phyloP scores from a whole-genome alignment of 2,888 invertebrate species.

The Amphipoea oculea region DNA sequence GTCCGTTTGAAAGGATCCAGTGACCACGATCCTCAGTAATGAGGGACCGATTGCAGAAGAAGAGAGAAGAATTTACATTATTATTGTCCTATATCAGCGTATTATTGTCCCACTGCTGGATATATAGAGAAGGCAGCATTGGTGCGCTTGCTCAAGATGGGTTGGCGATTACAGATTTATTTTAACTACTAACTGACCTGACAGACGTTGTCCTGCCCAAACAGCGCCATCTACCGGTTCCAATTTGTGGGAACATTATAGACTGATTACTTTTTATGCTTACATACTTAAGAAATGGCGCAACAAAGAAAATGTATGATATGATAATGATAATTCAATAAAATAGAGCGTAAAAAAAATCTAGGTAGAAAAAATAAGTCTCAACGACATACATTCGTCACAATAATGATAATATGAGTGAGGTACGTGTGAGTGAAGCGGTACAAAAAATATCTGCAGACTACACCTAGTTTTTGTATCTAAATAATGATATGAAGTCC shows the following conservation, averaged over 20 bases:
- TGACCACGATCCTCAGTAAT: too few species aligned
- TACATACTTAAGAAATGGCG: not conserved
- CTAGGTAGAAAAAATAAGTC: not conserved
- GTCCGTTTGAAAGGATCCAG: too few species aligned
- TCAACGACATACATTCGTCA: conserved; percentile 1
- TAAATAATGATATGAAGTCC: conserved; percentile 17
- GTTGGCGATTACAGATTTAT: not conserved
- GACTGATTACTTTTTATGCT: too few species aligned
- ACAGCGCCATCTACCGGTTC: too few species aligned
- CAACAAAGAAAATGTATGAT: not conserved
- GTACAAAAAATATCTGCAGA: conserved; percentile 34
- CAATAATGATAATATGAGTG: conserved; percentile 2
- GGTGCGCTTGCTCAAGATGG: not conserved
- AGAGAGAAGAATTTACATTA: too few species aligned
- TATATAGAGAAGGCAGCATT: not conserved
- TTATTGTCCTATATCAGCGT: too few species aligned
- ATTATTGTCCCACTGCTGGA: too few species aligned
- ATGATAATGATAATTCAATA: not conserved
- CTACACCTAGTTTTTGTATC: conserved; percentile 8
- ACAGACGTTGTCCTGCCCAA: too few species aligned
- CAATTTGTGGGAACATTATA: too few species aligned
- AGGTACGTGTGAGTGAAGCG: not conserved
- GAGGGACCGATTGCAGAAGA: too few species aligned
- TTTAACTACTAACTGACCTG: too few species aligned
- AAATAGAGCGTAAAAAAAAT: not conserved